Evolutionary conservation across 2,888 invertebrate genomes (phyloP), one percentile per base, ranked within the genome.

Genomic region (Lucinisca nassula): DNA sequence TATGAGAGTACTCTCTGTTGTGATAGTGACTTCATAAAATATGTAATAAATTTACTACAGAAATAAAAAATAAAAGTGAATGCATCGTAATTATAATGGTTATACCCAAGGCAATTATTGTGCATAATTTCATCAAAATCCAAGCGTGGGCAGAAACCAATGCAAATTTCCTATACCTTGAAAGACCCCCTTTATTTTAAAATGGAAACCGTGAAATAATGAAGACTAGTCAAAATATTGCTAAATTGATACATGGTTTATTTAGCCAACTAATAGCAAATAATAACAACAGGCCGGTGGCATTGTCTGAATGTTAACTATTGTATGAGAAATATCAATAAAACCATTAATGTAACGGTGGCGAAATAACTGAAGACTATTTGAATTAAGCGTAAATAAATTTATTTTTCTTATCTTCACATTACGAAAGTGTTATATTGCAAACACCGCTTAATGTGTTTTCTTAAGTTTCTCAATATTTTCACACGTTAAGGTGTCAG

Each of bases 391-490:
- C 67, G 67, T 67, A 35, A 67, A 67, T 67, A 67, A 67, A 67
- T 67, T 67, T 67, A 67, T 67, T 67, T 67, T 67, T 32, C 67
- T 67, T 67, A 35, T 67, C 67, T 67, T 67, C 67, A 77, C 72
- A 80, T 81, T 30, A 73, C 8, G 58, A 45, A 35, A 24, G 87
- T 73, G 87, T 78, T 49, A 87, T 72, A 76, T 40, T 74, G 61
- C 61, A 83, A 84, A 84, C 81, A 81, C 37, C 45, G n/a, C 30
- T 61, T 84, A 81, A 83, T 77, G 80, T 81, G 74, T 83, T 84
- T 79, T 87, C 51, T 78, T 40, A 78, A 38, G 77, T 70, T 67
- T 84, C 74, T 80, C 80, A 81, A 87, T 77, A 84, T 61, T 78
- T 81, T 84, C 61, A 77, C 81, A 78, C 77, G 35, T 67, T 21